Evolutionary conservation across 2,797 vertebrate species (phyloP).

Genomic region (Pantherophis alleghaniensis): DNA sequence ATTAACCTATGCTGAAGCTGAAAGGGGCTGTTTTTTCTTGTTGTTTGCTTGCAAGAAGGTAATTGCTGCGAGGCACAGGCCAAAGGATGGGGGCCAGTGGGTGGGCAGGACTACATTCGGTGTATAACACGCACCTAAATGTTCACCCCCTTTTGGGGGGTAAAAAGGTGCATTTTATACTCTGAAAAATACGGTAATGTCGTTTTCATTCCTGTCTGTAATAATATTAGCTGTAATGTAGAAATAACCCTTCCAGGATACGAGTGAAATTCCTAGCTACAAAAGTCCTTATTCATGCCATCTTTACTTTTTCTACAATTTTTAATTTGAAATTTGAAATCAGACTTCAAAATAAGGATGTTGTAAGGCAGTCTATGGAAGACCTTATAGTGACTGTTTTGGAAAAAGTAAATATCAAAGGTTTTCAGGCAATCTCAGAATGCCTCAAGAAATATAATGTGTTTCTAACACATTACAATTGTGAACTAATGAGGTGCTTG

Average conservation of each 20-base stretch:
- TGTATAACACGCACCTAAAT: too few relatives aligned
- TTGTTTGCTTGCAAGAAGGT: too few relatives aligned
- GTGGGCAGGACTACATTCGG: too few relatives aligned
- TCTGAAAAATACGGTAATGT: not conserved
- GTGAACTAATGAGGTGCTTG: not conserved
- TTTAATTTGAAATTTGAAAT: not conserved
- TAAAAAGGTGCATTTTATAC: too few relatives aligned
- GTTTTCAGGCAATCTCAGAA: not conserved
- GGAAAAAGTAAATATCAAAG: not conserved
- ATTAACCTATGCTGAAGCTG: too few relatives aligned
- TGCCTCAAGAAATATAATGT: not conserved
- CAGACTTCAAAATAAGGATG: not conserved
- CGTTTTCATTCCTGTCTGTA: not conserved
- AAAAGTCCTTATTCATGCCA: not conserved
- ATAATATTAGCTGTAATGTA: not conserved
- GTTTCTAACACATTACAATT: not conserved
- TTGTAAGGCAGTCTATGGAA: not conserved
- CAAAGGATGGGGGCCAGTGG: too few relatives aligned
- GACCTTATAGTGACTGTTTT: not conserved
- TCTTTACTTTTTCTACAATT: not conserved
- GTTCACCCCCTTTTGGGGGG: too few relatives aligned
- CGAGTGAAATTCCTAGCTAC: too few relatives aligned
- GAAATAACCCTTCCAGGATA: not conserved
- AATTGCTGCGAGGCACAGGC: too few relatives aligned
- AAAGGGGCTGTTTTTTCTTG: too few relatives aligned